Evolutionary conservation across 1,140 invertebrate genomes (phyloP).

Genomic region (Thaumetopoea pityocampa): DNA sequence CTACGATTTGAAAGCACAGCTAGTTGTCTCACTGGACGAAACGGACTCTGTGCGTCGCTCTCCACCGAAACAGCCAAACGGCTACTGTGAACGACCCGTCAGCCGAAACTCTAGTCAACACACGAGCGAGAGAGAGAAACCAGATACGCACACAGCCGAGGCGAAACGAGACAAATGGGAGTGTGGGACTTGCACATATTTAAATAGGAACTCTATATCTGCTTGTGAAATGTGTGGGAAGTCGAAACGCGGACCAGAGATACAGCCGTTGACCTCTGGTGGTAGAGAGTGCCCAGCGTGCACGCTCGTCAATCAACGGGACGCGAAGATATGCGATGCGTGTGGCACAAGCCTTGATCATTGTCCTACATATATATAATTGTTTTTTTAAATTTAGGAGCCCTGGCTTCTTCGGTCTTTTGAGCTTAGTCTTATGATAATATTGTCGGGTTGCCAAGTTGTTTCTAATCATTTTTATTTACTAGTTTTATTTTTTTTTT

Average conservation of each 20-base stretch:
- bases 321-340: slow-evolving; percentile 80
- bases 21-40: slow-evolving; percentile 62
- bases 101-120: slow-evolving; percentile 19
- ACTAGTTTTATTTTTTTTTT: slow-evolving; percentile 15
- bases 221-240: slow-evolving; percentile 90
- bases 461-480: slow-evolving; percentile 30
- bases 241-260: slow-evolving; percentile 77
- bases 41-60: slow-evolving; percentile 37
- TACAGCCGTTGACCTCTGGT: slow-evolving; percentile 82
- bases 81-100: slow-evolving; percentile 29
- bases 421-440: not conserved
- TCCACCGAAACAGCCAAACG: slow-evolving; percentile 35
- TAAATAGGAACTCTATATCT: slow-evolving; percentile 76
- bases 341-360: slow-evolving; percentile 83
- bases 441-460: slow-evolving; percentile 26
- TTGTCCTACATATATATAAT: slow-evolving; percentile 85
- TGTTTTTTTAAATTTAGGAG: no score
- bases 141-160: slow-evolving; percentile 10
- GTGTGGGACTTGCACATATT: slow-evolving; percentile 83
- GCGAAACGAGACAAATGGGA: slow-evolving; percentile 76
- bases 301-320: slow-evolving; percentile 87
- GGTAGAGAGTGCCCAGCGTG: slow-evolving; percentile 86
- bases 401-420: slow-evolving; percentile 6
- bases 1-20: slow-evolving; percentile 58
- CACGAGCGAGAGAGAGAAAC: slow-evolving; percentile 17